Base-by-base conservation (phyloP, 2,113 vertebrate species). In the Dolichotis patagonum region DNA sequence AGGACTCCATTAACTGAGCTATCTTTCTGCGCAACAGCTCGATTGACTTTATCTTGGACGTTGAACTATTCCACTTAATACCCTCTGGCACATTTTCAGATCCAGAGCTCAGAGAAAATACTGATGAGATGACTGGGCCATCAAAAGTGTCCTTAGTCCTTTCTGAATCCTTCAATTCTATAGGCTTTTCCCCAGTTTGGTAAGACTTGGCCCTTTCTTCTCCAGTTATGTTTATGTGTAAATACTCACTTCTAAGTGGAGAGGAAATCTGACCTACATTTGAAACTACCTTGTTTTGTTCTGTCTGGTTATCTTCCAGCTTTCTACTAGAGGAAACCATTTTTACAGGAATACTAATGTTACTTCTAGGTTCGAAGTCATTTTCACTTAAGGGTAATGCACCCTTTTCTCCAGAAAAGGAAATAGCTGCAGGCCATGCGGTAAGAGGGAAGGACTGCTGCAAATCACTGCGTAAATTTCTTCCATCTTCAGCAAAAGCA, bases 71-170 rank as follows among this genome's bases (percentile, higher is more conserved):
- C 98, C 99, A 99, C 81, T 98, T 98, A 83, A 99, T 96, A 46
- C 98, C 91, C 75, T 98, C 98, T 52, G 99, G 98, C 52, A 98
- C 95, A 0, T 98, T 98, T 94, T 98, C 98, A 9, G 98, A 95
- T n/a, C 99, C 99, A 58, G 99, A 98, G 94, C 99, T 99, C 83
- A 99, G 98, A 30, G 99, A 99, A 98, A 99, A 99, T 5, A 99
- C 99, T 16, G 99, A 99, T 0, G 99, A 99, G 98, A 99, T 99
- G 80, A 99, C 97, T 0, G 99, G 99, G 85, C 99, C 99, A 2
- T 99, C 98, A 69, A 98, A 95, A 85, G 95, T 0, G 14, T 26
- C 88, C 5, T 32, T 62, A 41, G 97, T 97, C 87, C 96, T 97
- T 62, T 98, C 97, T 9, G 96, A 46, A 73, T 90, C 97, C 95